phyloP scores from a whole-genome alignment of 2,113 vertebrate species.

The Bos indicus region DNA sequence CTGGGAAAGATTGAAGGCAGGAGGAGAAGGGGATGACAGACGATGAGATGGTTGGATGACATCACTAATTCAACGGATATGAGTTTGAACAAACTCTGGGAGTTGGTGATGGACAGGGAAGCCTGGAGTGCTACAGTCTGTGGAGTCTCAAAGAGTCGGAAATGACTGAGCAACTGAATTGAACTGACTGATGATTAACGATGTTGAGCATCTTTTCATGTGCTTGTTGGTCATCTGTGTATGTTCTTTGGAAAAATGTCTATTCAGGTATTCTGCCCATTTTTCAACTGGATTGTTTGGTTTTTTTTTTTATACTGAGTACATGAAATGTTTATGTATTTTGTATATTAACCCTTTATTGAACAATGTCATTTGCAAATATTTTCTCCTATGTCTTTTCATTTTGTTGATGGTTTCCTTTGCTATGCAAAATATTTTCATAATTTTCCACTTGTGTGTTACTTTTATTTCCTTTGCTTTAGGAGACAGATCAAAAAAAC shows the following conservation, averaged over 20 bases:
- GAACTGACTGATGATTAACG: neutral
- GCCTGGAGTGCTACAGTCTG: neutral
- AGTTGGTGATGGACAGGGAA: neutral
- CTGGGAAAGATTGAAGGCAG: neutral
- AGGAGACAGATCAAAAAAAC: neutral
- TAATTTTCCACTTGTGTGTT: neutral
- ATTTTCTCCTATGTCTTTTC: neutral
- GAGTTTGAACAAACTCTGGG: neutral
- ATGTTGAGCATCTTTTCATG: neutral
- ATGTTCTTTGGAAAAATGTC: neutral
- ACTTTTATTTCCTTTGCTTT: neutral
- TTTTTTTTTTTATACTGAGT: neutral
- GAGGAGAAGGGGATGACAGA: neutral
- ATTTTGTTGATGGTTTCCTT: neutral
- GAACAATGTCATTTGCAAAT: neutral
- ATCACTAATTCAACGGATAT: neutral
- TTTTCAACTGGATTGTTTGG: neutral
- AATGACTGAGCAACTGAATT: neutral
- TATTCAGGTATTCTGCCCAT: neutral
- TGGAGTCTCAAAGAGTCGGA: neutral
- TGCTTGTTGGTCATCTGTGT: neutral
- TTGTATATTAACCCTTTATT: neutral
- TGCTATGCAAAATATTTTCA: neutral
- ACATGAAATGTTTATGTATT: too few relatives aligned
- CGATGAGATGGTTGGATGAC: neutral